A percentile compares a stretch with the other conserved stretches of the same genome.
These are phyloP conservation scores for Actinopyga echinites DNA, from an alignment of 53 echinoderm and acorn worm genomes.

Conservation along the genomic window DNA sequence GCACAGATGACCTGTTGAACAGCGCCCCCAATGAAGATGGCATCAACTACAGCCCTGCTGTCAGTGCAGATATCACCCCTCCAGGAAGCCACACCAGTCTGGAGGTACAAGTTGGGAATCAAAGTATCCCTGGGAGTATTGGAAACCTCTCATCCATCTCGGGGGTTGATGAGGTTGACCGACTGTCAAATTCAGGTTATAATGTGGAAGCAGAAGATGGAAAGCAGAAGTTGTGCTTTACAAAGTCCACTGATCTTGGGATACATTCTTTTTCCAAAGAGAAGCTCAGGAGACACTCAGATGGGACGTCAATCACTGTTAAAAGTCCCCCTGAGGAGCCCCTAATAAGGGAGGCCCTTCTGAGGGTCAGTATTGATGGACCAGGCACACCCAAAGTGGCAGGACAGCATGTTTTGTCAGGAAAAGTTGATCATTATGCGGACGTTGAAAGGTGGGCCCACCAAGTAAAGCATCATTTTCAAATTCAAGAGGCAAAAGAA, in stretches of 20 bases:
- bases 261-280: conserved; percentile 24
- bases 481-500: not conserved
- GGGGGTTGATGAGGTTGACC: conserved; percentile 2
- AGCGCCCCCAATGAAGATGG: conserved; percentile 17
- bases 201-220: not conserved
- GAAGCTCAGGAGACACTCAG: conserved; percentile 25
- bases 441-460: conserved; percentile 36
- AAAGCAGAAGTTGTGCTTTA: conserved; percentile 9
- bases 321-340: conserved; percentile 32
- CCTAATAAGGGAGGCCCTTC: conserved; percentile 28
- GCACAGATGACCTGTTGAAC: conserved; percentile 73
- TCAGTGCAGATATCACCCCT: conserved; percentile 37
- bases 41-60: conserved; percentile 1
- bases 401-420: not conserved
- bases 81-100: conserved; percentile 80
- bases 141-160: conserved; percentile 46
- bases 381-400: not conserved
- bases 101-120: conserved; percentile 70
- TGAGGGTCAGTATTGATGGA: conserved; percentile 1
- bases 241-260: conserved; percentile 35
- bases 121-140: conserved; percentile 54
- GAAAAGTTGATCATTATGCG: conserved; percentile 1
- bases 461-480: conserved; percentile 33
- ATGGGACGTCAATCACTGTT: conserved; percentile 5
- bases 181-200: not conserved